Percentiles rank a stretch among this genome's conserved stretches.
Conservation (phyloP, 2,888 invertebrate species). For the Furcula furcula region DNA sequence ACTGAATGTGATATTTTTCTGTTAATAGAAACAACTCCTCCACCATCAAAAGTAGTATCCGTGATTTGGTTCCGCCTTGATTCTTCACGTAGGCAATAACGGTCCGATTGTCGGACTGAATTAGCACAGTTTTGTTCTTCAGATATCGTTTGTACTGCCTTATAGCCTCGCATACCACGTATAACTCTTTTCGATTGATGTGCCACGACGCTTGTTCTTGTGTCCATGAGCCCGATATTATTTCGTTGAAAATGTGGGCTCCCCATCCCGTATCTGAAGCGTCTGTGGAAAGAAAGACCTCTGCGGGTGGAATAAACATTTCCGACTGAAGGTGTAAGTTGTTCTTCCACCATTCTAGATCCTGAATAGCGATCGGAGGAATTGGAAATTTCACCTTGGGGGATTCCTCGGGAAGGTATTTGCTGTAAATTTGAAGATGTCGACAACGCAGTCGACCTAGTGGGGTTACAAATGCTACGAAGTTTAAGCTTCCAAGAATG, state of each 20-base stretch:
- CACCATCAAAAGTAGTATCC: no score
- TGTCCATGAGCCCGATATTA: constrained; percentile 3
- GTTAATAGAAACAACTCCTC: no score
- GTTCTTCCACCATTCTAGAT: no score
- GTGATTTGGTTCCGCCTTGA: constrained; percentile 14
- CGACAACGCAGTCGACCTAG: constrained; percentile 14
- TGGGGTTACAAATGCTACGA: constrained; percentile 8
- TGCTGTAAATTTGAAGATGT: constrained; percentile 12
- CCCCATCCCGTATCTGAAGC: constrained; percentile 19
- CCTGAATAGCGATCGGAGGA: background rate
- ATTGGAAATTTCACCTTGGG: constrained; percentile 3
- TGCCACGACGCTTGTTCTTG: constrained; percentile 12
- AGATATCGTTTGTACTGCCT: background rate
- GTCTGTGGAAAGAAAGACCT: constrained; percentile 11
- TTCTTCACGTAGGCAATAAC: constrained; percentile 12
- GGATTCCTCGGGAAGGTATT: constrained; percentile 5
- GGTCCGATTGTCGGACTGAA: constrained; percentile 19
- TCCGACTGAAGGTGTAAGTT: no score
- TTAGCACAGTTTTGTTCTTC: background rate
- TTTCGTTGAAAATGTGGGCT: constrained; percentile 5
- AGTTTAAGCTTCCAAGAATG: constrained; percentile 11
- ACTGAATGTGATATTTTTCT: no score
- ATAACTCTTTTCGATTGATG: constrained; percentile 18
- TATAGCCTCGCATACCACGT: background rate
- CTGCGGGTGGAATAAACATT: background rate